Evolutionary conservation across 2,888 invertebrate species (phyloP), one percentile per base, ranked within the genome.

Genomic region (Eupithecia dodoneata): DNA sequence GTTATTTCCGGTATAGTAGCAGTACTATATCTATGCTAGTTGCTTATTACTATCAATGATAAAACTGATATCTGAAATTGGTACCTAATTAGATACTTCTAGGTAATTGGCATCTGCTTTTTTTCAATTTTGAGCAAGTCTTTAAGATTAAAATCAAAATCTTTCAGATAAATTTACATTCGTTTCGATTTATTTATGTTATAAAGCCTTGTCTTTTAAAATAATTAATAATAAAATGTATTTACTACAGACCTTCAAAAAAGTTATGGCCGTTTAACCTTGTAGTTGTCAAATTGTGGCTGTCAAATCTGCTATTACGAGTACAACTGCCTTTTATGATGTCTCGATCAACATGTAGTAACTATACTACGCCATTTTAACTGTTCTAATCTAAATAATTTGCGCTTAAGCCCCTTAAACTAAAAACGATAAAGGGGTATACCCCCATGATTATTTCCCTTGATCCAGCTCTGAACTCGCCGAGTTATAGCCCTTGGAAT

Each of bases 401-500:
- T 1, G 52, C 52, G 0, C 4, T 15, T 55, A 55, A 55, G 4
- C 0, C 4, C 13, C 49, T 15, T 15, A 15, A 1, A 47, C 47
- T 45, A 45, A 15, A 13, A 1, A 55, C 2, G n/a, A 18, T 7
- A 18, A 9, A 59, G n/a, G 3, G 3, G 55, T 0, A 9, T 2
- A 59, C 9, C 7, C 55, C 9, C 55, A 59, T n/a, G 9, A 18
- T 7, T n/a, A 59, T 59, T n/a, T 18, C n/a, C 44, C 55, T 76
- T 0, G 45, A 30, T 74, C 15, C 76, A 47, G 7, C 74, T 59
- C 76, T 76, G 76, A 5, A 44, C 52, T 6, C n/a, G 15, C 84
- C 87, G 86, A 93, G 93, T 92, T 93, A 93, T 92, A 86, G 90
- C 90, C 89, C 88, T 88, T 84, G 85, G 88, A 90, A 91, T 88